Evolutionary conservation across 2,113 vertebrate genomes (phyloP).

Genomic region (Edolisoma coerulescens): DNA sequence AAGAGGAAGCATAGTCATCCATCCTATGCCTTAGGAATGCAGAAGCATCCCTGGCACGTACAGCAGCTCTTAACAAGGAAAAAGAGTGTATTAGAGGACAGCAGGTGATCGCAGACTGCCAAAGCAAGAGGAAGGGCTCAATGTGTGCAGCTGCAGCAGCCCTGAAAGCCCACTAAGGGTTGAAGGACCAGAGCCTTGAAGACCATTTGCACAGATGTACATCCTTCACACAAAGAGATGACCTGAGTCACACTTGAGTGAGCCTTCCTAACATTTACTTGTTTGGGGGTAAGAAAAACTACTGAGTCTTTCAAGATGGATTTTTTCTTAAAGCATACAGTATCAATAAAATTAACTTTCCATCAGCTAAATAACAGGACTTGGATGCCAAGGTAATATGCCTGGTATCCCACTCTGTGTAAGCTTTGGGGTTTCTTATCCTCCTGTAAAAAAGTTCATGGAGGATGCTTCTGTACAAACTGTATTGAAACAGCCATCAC

Average conservation of each 20-base stretch:
- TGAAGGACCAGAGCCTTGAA: not conserved
- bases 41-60: not conserved
- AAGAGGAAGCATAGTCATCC: not conserved
- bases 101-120: not conserved
- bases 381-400: not conserved
- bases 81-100: not conserved
- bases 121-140: not conserved
- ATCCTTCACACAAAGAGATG: not conserved
- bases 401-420: not conserved
- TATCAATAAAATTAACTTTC: not conserved
- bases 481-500: not conserved
- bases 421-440: not conserved
- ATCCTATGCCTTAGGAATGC: not conserved
- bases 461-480: not conserved
- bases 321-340: not conserved
- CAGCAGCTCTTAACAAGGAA: not conserved
- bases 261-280: not conserved
- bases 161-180: not conserved
- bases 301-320: not conserved
- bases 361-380: not conserved
- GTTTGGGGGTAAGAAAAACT: not conserved
- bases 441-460: not conserved
- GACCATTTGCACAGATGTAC: not conserved
- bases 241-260: not conserved
- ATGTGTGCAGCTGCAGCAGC: accelerated